Base-by-base conservation (phyloP, 2,113 vertebrate genomes). In the Macquaria ambigua region DNA sequence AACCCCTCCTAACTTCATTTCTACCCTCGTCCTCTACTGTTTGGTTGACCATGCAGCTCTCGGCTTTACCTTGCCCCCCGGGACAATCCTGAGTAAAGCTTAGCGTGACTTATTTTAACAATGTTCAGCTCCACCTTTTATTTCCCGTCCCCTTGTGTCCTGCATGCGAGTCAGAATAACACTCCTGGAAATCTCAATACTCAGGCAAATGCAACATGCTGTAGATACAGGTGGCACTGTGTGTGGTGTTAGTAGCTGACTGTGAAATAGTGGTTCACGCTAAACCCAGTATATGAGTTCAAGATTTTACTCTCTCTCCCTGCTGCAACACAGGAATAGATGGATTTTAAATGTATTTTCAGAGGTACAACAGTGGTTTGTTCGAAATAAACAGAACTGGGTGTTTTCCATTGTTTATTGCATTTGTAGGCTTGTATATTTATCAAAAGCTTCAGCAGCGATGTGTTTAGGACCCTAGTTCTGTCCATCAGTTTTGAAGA, bases 41-140 rank as follows among this genome's bases (percentile, higher is more conserved):
- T 89, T 77, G 34, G 31, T 66, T 81, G 68, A n/a, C 64, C 18
- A 48, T 70, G 55, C 70, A 71, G 55, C 43, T 80, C 41, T 79
- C 0, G 59, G 48, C 56, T 70, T 67, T 73, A 70, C 25, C 21
- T 81, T 58, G 6, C 37, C 81, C 56, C 61, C 64, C 39, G 76
- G 69, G 84, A 78, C 39, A 61, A 83, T 80, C 41, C 41, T 3
- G 18, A 67, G 66, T 39, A 82, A 87, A 82, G 78, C 83, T 81
- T 67, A 63, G 46, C 41, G 39, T 34, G 68, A 74, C 53, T 90
- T 84, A 69, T 89, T 87, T 76, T 46, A 81, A 84, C 76, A 80
- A 34, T 72, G 71, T 81, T 79, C 72, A 61, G 71, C 61, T 70
- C 76, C 70, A 71, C 43, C 43, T 69, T 86, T 69, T 74, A 72